Evolutionary conservation across 2,113 vertebrate species (phyloP).

Genomic region (Tragelaphus strepsiceros): DNA sequence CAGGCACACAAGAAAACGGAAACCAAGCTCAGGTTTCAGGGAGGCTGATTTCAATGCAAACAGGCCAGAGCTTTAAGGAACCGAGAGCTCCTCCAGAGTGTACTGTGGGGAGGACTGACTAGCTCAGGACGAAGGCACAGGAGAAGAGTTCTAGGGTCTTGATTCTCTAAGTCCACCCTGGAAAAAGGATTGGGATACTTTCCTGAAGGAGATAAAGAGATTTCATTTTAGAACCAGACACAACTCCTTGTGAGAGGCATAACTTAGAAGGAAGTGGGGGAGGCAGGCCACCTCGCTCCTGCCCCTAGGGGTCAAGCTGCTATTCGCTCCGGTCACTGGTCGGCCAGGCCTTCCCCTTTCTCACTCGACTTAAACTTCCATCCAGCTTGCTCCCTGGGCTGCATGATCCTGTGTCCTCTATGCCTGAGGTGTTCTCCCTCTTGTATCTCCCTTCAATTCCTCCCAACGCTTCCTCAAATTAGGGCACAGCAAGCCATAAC

Average conservation of each 20-base stretch:
- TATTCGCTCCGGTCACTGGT: not conserved
- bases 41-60: not conserved
- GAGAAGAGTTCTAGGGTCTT: not conserved
- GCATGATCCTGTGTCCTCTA: not conserved
- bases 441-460: not conserved
- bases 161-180: not conserved
- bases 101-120: not conserved
- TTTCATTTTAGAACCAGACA: constrained; percentile 7
- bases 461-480: not conserved
- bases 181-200: not conserved
- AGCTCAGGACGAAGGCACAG: not conserved
- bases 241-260: not conserved
- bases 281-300: not conserved
- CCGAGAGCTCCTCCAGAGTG: not conserved
- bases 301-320: not conserved
- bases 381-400: not conserved
- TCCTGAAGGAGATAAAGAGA: not conserved
- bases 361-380: not conserved
- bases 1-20: not conserved
- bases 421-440: not conserved
- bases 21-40: not conserved
- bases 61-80: not conserved
- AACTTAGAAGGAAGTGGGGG: too few species aligned
- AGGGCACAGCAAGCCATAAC: not conserved
- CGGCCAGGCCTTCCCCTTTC: not conserved